Evolutionary conservation across 2,113 vertebrate species (phyloP).

Genomic region (Rhinopomastus cyanomelas): DNA sequence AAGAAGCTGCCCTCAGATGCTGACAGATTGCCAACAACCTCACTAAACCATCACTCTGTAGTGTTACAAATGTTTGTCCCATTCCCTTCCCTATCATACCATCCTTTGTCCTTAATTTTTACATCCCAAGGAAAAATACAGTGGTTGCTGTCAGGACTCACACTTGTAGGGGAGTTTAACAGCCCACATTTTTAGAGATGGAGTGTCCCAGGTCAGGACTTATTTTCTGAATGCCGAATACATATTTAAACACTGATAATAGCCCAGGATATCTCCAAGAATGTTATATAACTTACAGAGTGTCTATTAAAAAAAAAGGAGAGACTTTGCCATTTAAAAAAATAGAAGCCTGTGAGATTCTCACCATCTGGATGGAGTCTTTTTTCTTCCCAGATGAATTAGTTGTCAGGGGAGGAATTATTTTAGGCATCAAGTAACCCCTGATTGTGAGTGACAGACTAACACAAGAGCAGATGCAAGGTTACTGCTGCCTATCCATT

Average conservation of each 20-base stretch:
- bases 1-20: background rate
- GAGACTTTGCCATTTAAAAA: background rate
- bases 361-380: constrained; percentile 67
- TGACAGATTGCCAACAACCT: background rate
- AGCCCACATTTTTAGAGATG: background rate
- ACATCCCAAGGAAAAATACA: background rate
- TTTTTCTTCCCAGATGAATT: constrained; percentile 70
- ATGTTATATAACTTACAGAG: constrained; percentile 48
- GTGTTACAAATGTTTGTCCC: background rate
- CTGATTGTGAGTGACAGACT: constrained; percentile 69
- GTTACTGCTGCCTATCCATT: constrained; percentile 46
- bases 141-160: background rate
- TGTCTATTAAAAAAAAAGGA: constrained; percentile 36
- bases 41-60: background rate
- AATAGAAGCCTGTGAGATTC: constrained; percentile 50
- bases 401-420: constrained; percentile 67
- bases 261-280: background rate
- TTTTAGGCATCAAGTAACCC: constrained; percentile 69
- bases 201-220: background rate
- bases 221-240: constrained; percentile 32
- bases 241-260: constrained; percentile 28
- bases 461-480: constrained; percentile 67
- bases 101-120: background rate
- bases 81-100: background rate
- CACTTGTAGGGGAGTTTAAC: background rate